These are phyloP conservation scores for Acanthurus lineatus DNA, from an alignment of 2,797 vertebrate species.

Conservation along the genomic window DNA sequence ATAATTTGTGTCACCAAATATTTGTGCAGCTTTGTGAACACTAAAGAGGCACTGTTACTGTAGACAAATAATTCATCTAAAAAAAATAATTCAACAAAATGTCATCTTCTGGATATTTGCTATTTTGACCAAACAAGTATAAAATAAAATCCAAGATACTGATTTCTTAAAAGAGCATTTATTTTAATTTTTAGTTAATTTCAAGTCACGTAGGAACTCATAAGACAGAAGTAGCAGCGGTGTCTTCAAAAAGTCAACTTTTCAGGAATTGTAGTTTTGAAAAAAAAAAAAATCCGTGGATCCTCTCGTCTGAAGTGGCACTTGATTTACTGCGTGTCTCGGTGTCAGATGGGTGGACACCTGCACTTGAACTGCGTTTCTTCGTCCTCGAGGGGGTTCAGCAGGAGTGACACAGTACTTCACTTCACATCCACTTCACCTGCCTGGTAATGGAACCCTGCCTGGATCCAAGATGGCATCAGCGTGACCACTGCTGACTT, in stretches of 20 bases:
- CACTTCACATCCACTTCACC: slow-evolving; percentile 80
- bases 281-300: background rate
- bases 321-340: slow-evolving; percentile 52
- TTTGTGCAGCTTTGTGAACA: background rate
- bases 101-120: too few relatives aligned
- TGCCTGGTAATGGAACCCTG: slow-evolving; percentile 62
- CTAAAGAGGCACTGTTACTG: too few relatives aligned
- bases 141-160: background rate
- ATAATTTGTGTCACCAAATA: background rate
- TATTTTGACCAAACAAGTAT: too few relatives aligned
- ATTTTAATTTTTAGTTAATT: background rate
- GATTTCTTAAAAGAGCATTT: background rate
- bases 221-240: background rate
- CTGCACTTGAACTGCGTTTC: slow-evolving; percentile 74
- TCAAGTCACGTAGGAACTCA: background rate
- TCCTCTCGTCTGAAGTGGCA: slow-evolving; percentile 12
- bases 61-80: too few relatives aligned
- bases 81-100: too few relatives aligned
- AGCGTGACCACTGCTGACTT: slow-evolving; percentile 68
- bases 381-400: slow-evolving; percentile 55
- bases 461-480: slow-evolving; percentile 74
- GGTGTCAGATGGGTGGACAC: slow-evolving; percentile 63
- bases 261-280: background rate
- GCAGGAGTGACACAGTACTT: slow-evolving; percentile 71
- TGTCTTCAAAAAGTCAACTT: background rate